Evolutionary conservation across 1,140 invertebrate species (phyloP), one percentile per base, ranked within the genome.

Genomic region (Anagrus nilaparvatae): DNA sequence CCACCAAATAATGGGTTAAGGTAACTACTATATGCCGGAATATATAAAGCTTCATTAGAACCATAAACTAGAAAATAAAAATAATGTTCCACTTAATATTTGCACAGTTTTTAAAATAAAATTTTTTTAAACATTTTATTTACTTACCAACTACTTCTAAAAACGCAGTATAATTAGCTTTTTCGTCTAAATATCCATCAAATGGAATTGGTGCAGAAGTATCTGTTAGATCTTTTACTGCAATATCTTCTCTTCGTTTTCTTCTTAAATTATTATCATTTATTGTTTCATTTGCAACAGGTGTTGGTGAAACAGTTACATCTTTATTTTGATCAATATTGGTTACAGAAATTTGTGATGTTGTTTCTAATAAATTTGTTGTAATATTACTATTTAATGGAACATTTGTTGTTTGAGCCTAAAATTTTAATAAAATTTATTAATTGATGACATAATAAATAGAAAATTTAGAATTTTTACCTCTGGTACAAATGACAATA

Each of bases 111-210:
- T 16, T 17, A 19, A 19, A 34, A 16, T 7, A 18, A 18, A 34
- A 18, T 16, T 34, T 6, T 14, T 7, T 43, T 28, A 16, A 25
- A 38, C 43, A 42, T 32, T 16, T n/a, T n/a, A n/a, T n/a, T 20
- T 19, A 67, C 68, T 61, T 64, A 86, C 83, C 78, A 49, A 85
- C 78, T 30, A 88, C 71, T 70, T 89, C 84, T 17, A 91, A 69
- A 55, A 87, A 89, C 17, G 80, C 78, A 1, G 85, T 88, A 48
- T 91, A 91, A 54, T 85, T 87, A 2, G 81, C 77, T 16, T 74
- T 72, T 10, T 77, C 71, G 53, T 88, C 82, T 20, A 90, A 67
- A 30, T 68, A 69, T 1, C 86, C 85, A 61, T 91, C 86, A 46
- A 69, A 71, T 2, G 70, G 55, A 49, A 63, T 46, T 59, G 44